A percentile compares a stretch with the other conserved stretches of the same genome.
These are phyloP conservation scores for Drosophila dives DNA, from an alignment of 2,888 invertebrate genomes.

Conservation along the genomic window DNA sequence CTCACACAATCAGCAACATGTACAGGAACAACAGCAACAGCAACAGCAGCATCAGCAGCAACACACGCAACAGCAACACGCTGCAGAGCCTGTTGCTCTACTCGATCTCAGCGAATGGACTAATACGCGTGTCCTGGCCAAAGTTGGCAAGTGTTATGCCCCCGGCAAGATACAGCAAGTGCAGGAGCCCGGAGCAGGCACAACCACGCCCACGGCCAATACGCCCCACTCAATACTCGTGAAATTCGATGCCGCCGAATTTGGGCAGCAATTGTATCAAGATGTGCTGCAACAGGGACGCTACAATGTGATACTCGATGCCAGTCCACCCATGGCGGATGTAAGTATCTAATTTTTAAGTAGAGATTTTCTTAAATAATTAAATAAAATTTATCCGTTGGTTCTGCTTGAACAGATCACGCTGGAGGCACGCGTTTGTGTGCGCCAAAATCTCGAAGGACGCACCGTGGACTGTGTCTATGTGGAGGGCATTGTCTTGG, in stretches of 20 bases:
- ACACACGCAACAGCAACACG: conserved; percentile 51
- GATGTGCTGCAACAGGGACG: conserved; percentile 92
- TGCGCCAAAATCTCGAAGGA: conserved; percentile 88
- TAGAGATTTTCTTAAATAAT: background rate
- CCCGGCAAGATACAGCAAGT: conserved; percentile 95
- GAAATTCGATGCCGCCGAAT: conserved; percentile 92
- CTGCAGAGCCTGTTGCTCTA: conserved; percentile 69
- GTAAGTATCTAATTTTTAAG: conserved; percentile 84
- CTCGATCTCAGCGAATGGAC: conserved; percentile 97
- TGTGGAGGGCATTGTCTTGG: conserved; percentile 92
- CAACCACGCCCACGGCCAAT: conserved; percentile 33
- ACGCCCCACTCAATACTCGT: conserved; percentile 90
- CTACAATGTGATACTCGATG: conserved; percentile 96
- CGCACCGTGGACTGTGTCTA: conserved; percentile 89
- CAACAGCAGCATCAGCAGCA: conserved; percentile 63
- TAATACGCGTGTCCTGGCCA: conserved; percentile 95
- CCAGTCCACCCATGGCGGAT: conserved; percentile 94
- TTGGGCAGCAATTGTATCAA: conserved; percentile 89
- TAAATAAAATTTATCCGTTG: background rate
- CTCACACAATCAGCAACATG: conserved; percentile 75
- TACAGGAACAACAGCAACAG: conserved; percentile 65
- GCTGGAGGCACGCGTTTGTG: conserved; percentile 92
- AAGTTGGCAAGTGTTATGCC: conserved; percentile 92
- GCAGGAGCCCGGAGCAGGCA: conserved; percentile 83
- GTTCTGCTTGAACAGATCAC: conserved; percentile 87